Base-by-base conservation (phyloP, 2,113 vertebrate genomes). In the Psittacus erithacus region DNA sequence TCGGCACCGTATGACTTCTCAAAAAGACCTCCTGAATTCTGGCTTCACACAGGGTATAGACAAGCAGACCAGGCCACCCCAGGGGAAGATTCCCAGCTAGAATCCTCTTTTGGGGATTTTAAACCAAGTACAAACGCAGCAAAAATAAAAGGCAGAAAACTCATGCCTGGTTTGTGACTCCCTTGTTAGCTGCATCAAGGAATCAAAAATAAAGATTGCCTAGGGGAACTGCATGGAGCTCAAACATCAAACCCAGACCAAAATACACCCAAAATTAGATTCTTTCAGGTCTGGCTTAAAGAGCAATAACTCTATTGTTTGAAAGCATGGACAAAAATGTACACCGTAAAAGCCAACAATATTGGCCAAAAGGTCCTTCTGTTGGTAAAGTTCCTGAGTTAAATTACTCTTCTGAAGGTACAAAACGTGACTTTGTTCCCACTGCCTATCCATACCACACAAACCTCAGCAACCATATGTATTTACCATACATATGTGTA, bases 1-100 rank as follows among this genome's bases (percentile, higher is more conserved):
- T 44, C 1, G 2, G n/a, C 49, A 78, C 33, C 0, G 0, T 23
- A 10, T 10, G 15, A 57, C 60, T 65, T 79, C 41, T 47, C 27
- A 57, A 49, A n/a, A 82, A 23, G 27, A 62, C 17, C 23, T 83
- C 18, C 38, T 47, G n/a, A 59, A 77, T 5, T 14, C 53, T 64
- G 35, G 19, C 50, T 38, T 80, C 44, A 64, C 53, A 33, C 0
- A 1, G 18, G 25, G 53, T 68, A 49, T 22, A 80, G 63, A 29
- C n/a, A 71, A 71, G 38, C n/a, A 52, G 67, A 5, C 19, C 67
- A 86, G 27, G 22, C 16, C 62, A 50, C 0, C 0, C 6, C 20
- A 49, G 19, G 20, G 73, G 20, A 70, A 24, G 13, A 70, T 33
- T 75, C 46, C 35, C 25, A 82, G 39, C 16, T 52, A 79, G 20